Evolutionary conservation across 2,113 vertebrate species (phyloP).

Genomic region (Xenopus borealis): DNA sequence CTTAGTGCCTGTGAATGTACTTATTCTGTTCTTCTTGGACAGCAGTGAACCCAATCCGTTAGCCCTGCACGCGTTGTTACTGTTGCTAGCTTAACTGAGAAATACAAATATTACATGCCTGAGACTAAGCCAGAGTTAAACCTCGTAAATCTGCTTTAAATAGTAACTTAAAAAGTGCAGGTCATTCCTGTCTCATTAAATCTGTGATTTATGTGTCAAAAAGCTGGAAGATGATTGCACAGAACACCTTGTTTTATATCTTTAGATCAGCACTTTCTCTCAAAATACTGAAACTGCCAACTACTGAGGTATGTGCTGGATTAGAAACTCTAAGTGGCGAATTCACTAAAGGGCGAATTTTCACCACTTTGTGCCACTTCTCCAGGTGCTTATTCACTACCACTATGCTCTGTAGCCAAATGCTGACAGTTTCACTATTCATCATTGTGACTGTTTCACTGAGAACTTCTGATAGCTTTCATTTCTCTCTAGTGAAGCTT

Average conservation of each 20-base stretch:
- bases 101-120: neutral
- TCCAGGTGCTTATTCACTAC: too few species aligned
- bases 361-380: too few species aligned
- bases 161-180: neutral
- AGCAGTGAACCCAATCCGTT: neutral
- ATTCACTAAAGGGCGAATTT: too few species aligned
- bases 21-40: neutral
- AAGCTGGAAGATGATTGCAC: neutral
- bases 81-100: neutral
- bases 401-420: too few species aligned
- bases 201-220: neutral
- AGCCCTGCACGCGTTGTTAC: neutral
- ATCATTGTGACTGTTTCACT: too few species aligned
- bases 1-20: too few species aligned
- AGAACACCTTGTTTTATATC: neutral
- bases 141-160: neutral
- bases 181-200: neutral
- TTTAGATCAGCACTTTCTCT: neutral
- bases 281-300: too few species aligned
- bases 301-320: too few species aligned
- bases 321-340: too few species aligned
- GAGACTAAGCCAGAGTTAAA: neutral
- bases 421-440: too few species aligned
- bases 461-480: too few species aligned
- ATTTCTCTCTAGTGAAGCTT: too few species aligned